These are phyloP conservation scores for Vulpes lagopus DNA, from an alignment of 2,113 vertebrate species.

Conservation along the genomic window DNA sequence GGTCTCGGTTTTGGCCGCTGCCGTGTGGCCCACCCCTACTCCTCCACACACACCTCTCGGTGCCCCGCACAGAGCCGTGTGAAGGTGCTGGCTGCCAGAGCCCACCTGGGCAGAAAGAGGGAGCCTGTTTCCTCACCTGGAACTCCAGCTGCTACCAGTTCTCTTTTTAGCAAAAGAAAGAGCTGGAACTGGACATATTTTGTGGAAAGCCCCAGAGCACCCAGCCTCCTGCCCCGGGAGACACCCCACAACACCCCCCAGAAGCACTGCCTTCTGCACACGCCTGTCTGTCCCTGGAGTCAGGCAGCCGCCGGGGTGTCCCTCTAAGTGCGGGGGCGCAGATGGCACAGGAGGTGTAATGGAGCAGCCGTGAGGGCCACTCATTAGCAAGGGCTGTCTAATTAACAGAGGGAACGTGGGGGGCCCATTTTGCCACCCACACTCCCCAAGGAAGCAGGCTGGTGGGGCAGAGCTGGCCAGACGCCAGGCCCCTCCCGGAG, in stretches of 20 bases:
- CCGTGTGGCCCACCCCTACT: fast-evolving
- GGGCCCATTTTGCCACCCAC: background rate
- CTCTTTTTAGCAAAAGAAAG: background rate
- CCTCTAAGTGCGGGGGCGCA: slow-evolving; percentile 61
- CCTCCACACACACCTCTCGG: fast-evolving
- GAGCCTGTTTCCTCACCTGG: background rate
- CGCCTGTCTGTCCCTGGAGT: background rate
- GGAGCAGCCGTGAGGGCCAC: background rate
- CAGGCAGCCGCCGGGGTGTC: slow-evolving; percentile 23
- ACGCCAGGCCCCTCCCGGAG: background rate
- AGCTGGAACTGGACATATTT: background rate
- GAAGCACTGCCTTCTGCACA: background rate
- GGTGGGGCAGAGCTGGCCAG: background rate
- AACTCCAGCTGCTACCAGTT: background rate
- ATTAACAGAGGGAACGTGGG: background rate
- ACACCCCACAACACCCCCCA: background rate
- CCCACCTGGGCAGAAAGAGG: background rate
- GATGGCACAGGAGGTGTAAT: slow-evolving; percentile 50
- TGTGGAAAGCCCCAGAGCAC: background rate
- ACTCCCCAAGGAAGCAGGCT: background rate
- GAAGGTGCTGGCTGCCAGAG: background rate
- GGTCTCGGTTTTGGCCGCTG: background rate
- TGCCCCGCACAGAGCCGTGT: background rate
- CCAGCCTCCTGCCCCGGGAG: background rate
- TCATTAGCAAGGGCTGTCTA: slow-evolving; percentile 29